Evolutionary conservation across 2,888 invertebrate genomes (phyloP).

Genomic region (Azorinus chamasolen): DNA sequence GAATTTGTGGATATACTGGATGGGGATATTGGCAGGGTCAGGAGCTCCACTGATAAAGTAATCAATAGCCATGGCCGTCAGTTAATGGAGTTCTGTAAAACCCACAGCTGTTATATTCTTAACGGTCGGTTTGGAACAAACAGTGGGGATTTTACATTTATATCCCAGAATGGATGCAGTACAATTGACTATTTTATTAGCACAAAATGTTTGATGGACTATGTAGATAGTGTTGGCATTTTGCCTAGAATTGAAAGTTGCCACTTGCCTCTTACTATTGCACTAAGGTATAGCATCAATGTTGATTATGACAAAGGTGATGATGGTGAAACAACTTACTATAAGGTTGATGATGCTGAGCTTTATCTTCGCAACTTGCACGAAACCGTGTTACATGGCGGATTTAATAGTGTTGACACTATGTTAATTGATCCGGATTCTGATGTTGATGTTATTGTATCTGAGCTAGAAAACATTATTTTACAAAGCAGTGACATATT

Average conservation of each 20-base stretch:
- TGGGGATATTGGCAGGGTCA: neutral
- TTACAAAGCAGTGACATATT: neutral
- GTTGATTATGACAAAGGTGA: too few species aligned
- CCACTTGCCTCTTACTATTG: slow-evolving; percentile 2
- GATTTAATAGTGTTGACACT: too few species aligned
- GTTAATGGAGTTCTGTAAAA: neutral
- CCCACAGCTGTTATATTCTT: too few species aligned
- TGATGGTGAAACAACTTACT: too few species aligned
- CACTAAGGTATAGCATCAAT: too few species aligned
- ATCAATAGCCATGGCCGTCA: neutral
- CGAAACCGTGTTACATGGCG: too few species aligned
- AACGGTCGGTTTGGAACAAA: neutral
- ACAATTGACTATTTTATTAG: slow-evolving; percentile 5
- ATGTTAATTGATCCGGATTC: too few species aligned
- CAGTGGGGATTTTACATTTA: neutral
- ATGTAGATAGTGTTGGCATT: neutral
- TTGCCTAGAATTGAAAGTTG: neutral
- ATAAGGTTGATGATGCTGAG: too few species aligned
- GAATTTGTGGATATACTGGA: slow-evolving; percentile 6
- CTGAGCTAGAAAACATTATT: too few species aligned
- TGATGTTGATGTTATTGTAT: too few species aligned
- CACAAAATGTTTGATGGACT: neutral
- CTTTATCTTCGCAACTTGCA: too few species aligned
- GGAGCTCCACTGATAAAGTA: neutral
- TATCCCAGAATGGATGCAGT: slow-evolving; percentile 3